These are phyloP conservation scores for Drosophila sp. DNA, from an alignment of 1,140 invertebrate species.

Conservation along the genomic window DNA sequence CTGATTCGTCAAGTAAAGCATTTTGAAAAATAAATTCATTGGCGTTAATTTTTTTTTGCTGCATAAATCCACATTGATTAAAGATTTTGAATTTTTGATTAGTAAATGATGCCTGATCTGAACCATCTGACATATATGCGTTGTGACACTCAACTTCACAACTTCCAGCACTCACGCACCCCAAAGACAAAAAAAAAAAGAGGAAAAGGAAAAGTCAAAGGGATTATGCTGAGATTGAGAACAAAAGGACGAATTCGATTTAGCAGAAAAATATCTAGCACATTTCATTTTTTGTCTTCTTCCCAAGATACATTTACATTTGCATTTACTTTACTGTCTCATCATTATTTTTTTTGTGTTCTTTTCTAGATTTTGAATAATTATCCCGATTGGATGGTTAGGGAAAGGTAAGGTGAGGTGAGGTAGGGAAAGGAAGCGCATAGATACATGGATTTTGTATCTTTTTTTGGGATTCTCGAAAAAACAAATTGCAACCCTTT, in stretches of 20 bases:
- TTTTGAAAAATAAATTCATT: not conserved
- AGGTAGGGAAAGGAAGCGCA: slow-evolving; percentile 55
- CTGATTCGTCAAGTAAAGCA: too few species aligned
- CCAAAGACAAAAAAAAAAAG: not conserved
- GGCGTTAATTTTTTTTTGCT: not conserved
- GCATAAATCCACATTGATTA: slow-evolving; percentile 2
- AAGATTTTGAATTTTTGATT: slow-evolving; percentile 10
- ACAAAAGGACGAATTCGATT: slow-evolving; percentile 70
- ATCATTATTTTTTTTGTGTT: slow-evolving; percentile 56
- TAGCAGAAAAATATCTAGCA: slow-evolving; percentile 76
- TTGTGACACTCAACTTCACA: slow-evolving; percentile 70
- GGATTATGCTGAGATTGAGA: slow-evolving; percentile 49
- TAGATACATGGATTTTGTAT: slow-evolving; percentile 40
- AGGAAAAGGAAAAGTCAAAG: slow-evolving; percentile 65
- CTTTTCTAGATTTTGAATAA: slow-evolving; percentile 72
- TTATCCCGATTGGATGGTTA: slow-evolving; percentile 32
- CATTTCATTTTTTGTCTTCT: slow-evolving; percentile 49
- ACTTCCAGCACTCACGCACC: slow-evolving; percentile 67
- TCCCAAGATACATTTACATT: slow-evolving; percentile 57
- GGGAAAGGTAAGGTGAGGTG: too few species aligned
- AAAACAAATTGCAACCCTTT: slow-evolving; percentile 58
- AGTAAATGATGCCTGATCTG: slow-evolving; percentile 2
- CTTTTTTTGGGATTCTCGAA: not conserved
- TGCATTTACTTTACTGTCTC: slow-evolving; percentile 52
- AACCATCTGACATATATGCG: slow-evolving; percentile 62